Conservation (phyloP, 2,113 vertebrate species). For the Malurus alboscapulatus region DNA sequence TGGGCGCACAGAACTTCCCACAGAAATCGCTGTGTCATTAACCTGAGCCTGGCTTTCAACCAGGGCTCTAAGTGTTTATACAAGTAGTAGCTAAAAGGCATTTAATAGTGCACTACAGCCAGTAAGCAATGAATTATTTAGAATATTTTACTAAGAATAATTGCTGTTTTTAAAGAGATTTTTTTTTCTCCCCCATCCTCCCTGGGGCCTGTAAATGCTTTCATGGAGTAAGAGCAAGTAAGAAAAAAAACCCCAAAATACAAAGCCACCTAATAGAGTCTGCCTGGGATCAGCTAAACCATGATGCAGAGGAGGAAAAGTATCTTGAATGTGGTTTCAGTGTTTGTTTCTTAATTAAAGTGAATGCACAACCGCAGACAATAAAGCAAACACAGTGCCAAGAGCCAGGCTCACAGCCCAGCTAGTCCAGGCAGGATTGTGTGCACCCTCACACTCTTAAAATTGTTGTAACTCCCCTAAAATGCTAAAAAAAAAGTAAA, state of each 20-base stretch:
- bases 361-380: neutral
- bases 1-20: accelerated
- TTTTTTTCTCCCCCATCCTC: neutral
- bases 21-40: neutral
- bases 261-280: neutral
- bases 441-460: neutral
- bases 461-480: neutral
- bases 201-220: slow-evolving; percentile 30
- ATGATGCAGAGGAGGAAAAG: neutral
- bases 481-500: neutral
- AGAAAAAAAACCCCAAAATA: neutral
- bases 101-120: slow-evolving; percentile 52
- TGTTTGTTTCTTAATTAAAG: neutral
- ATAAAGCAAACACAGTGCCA: neutral
- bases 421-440: neutral
- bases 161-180: slow-evolving; percentile 40
- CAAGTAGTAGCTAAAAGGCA: slow-evolving; percentile 57
- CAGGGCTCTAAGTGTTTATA: slow-evolving; percentile 32
- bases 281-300: slow-evolving; percentile 3
- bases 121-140: slow-evolving; percentile 68
- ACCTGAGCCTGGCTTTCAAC: slow-evolving; percentile 43
- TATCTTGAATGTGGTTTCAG: neutral
- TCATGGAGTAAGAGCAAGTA: neutral
- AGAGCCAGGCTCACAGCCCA: neutral
- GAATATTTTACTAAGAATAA: slow-evolving; percentile 66